These are phyloP conservation scores for Malurus splendens DNA, from an alignment of 2,797 vertebrate species.

Conservation along the genomic window DNA sequence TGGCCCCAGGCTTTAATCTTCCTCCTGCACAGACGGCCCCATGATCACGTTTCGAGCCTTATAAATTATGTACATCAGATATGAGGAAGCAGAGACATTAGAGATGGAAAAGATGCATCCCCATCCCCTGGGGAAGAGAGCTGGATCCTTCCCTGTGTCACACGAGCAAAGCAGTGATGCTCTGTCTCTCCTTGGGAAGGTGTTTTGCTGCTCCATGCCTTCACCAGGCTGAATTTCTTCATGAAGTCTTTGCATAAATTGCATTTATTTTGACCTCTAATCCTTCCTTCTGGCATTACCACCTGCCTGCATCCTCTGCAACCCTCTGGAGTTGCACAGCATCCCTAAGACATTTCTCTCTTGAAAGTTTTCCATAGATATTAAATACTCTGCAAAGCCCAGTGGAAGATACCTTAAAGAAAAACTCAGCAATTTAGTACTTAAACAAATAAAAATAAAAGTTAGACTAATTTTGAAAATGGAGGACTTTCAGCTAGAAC, in stretches of 20 bases:
- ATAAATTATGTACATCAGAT: constrained; percentile 51
- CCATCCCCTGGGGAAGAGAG: not conserved
- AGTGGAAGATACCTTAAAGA: not conserved
- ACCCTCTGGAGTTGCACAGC: not conserved
- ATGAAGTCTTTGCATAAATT: not conserved
- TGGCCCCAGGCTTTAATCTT: not conserved
- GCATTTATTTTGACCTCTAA: not conserved
- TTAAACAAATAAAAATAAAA: not conserved
- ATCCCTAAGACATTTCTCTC: not conserved
- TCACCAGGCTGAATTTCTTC: not conserved
- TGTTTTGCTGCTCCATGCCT: not conserved
- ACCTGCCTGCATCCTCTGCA: not conserved
- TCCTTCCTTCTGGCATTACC: not conserved
- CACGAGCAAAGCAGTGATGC: not conserved
- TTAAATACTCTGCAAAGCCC: not conserved
- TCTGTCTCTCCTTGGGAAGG: not conserved
- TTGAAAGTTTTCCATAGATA: not conserved
- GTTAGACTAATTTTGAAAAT: not conserved
- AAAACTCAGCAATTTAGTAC: not conserved
- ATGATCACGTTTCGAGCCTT: constrained; percentile 17
- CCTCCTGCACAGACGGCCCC: not conserved
- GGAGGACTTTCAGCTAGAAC: not conserved
- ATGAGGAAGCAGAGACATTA: constrained; percentile 18
- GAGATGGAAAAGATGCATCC: constrained; percentile 42
- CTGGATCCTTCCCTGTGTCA: not conserved